Conservation (phyloP, 2,113 vertebrate species). For the Scomber colias region DNA sequence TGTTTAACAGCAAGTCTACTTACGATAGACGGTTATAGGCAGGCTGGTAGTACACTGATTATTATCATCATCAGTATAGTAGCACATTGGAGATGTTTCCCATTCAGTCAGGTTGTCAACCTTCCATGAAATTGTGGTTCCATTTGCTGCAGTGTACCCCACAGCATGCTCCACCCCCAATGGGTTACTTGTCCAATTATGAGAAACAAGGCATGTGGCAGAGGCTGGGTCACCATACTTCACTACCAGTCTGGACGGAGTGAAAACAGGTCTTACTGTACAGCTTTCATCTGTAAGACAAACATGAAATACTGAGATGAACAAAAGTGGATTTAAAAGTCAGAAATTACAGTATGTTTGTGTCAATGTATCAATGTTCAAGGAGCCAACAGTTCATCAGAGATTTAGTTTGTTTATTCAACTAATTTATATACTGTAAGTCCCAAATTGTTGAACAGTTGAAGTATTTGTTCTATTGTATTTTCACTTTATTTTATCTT, state of each 20-base stretch:
- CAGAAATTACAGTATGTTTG: not conserved
- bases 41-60: not conserved
- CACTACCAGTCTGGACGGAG: slow-evolving; percentile 52
- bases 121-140: slow-evolving; percentile 20
- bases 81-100: not conserved
- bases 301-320: not conserved
- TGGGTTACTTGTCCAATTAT: accelerated
- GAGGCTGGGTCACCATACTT: slow-evolving; percentile 30
- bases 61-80: accelerated
- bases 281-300: not conserved
- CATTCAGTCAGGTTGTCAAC: slow-evolving; percentile 16
- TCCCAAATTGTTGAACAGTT: too few relatives aligned
- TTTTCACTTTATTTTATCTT: too few relatives aligned
- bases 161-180: not conserved
- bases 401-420: too few relatives aligned
- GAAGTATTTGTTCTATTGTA: too few relatives aligned
- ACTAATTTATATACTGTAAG: too few relatives aligned
- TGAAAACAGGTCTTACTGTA: not conserved
- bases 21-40: slow-evolving; percentile 48
- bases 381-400: too few relatives aligned
- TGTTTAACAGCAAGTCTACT: slow-evolving; percentile 14
- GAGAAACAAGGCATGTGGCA: slow-evolving; percentile 32
- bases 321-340: not conserved
- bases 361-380: too few relatives aligned
- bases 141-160: accelerated